phyloP scores from a whole-genome alignment of 2,797 vertebrate genomes.

The Rhyacichthys aspro region DNA sequence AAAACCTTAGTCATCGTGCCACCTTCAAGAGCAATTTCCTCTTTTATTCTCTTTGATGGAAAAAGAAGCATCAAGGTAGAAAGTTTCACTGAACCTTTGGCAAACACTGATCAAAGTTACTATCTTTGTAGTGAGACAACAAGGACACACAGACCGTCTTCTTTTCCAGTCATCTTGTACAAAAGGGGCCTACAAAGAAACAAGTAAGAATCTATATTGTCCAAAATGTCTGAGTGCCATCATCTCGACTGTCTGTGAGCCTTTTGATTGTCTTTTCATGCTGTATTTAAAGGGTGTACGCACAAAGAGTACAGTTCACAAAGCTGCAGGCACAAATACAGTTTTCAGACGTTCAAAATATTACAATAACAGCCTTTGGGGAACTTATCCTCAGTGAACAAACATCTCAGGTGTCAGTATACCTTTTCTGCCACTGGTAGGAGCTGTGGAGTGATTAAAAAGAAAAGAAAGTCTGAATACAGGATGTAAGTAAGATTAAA shows the following conservation, averaged over 20 bases:
- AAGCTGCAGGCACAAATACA: slow-evolving; percentile 10
- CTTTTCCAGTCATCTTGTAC: slow-evolving; percentile 52
- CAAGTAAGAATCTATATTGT: slow-evolving; percentile 8
- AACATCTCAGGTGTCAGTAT: slow-evolving; percentile 31
- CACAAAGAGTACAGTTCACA: slow-evolving; percentile 20
- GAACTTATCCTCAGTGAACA: slow-evolving; percentile 21
- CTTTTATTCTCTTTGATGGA: slow-evolving; percentile 63
- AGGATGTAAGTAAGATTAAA: slow-evolving; percentile 7
- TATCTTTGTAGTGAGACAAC: slow-evolving; percentile 55
- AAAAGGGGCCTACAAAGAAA: slow-evolving; percentile 43
- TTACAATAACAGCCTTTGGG: slow-evolving; percentile 26
- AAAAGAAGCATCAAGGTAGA: slow-evolving; percentile 46
- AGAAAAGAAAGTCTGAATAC: slow-evolving; percentile 24
- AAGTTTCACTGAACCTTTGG: slow-evolving; percentile 56
- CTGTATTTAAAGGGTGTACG: slow-evolving; percentile 9
- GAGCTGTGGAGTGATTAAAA: slow-evolving; percentile 66
- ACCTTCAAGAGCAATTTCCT: slow-evolving; percentile 55
- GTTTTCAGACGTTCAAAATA: slow-evolving; percentile 24
- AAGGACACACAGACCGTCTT: slow-evolving; percentile 57
- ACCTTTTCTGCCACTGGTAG: slow-evolving; percentile 63
- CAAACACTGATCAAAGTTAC: slow-evolving; percentile 61
- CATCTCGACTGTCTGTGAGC: slow-evolving; percentile 1
- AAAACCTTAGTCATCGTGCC: slow-evolving; percentile 48
- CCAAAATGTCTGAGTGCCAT: slow-evolving; percentile 21
- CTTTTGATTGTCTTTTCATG: slow-evolving; percentile 20